Evolutionary conservation across 2,797 vertebrate species (phyloP).

Genomic region (Sebastes oblongus): DNA sequence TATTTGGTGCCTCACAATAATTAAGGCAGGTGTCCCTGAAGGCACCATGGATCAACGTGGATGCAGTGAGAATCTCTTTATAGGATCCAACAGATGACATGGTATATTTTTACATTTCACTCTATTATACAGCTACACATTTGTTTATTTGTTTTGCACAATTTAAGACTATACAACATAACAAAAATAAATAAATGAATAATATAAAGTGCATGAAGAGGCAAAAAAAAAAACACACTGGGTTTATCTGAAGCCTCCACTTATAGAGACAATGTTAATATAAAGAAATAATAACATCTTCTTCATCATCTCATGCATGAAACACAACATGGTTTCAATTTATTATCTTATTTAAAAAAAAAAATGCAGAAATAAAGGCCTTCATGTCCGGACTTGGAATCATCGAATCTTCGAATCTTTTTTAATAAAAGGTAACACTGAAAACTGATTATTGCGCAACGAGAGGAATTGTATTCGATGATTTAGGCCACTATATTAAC

Average conservation of each 20-base stretch:
- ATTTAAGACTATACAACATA: too few species aligned
- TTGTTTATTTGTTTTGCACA: too few species aligned
- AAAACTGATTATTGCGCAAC: background rate
- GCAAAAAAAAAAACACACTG: too few species aligned
- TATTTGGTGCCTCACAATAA: slow-evolving; percentile 38
- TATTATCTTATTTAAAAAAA: background rate
- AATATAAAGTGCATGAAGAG: too few species aligned
- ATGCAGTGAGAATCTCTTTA: slow-evolving; percentile 18
- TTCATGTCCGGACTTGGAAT: background rate
- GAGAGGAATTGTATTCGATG: background rate
- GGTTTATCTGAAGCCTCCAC: too few species aligned
- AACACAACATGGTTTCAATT: background rate
- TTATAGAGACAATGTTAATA: too few species aligned
- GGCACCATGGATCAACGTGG: slow-evolving; percentile 62
- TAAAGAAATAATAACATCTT: too few species aligned
- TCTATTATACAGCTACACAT: background rate
- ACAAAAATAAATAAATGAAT: too few species aligned
- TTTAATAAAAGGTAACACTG: background rate
- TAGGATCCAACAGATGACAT: slow-evolving; percentile 57
- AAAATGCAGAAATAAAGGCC: background rate
- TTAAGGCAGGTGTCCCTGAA: slow-evolving; percentile 71
- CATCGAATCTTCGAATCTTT: background rate
- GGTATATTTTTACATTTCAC: slow-evolving; percentile 61
- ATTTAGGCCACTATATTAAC: background rate
- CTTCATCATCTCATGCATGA: background rate